Conservation (phyloP, 2,113 vertebrate genomes). For the Octodon degus region DNA sequence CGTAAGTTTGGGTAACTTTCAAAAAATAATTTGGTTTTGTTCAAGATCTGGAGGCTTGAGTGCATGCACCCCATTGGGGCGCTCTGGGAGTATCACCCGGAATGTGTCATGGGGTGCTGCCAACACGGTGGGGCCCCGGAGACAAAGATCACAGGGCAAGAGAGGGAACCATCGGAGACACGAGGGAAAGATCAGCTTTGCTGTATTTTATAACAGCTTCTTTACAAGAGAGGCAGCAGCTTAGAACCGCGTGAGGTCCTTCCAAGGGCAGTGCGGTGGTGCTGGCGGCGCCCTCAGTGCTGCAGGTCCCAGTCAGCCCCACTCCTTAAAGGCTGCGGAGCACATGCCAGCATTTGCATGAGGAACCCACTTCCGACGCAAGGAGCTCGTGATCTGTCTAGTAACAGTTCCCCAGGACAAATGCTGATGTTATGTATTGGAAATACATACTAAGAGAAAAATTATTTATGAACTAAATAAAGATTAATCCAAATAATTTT, state of each 20-base stretch:
- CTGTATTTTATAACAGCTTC: neutral
- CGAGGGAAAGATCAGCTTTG: neutral
- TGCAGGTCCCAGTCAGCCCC: too few relatives aligned
- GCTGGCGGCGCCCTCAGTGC: neutral
- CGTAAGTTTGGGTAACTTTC: neutral
- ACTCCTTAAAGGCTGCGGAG: neutral
- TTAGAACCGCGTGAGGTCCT: neutral
- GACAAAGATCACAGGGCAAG: neutral
- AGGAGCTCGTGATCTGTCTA: neutral
- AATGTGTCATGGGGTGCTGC: rapidly evolving
- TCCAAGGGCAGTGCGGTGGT: too few relatives aligned
- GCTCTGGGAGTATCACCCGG: neutral
- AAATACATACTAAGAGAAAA: neutral
- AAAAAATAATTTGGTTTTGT: neutral
- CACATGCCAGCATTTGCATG: neutral
- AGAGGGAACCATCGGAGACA: neutral
- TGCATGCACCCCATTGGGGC: neutral
- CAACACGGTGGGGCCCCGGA: too few relatives aligned
- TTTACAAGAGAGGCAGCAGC: neutral
- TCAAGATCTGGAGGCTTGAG: neutral
- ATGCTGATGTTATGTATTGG: neutral
- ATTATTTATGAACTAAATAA: neutral
- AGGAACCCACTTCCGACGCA: neutral
- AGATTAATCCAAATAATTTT: constrained; percentile 6
- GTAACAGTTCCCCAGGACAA: neutral